Percentiles rank a stretch among this genome's conserved stretches.
These are phyloP conservation scores for mouse (Mus musculus) DNA, from an alignment of 2,113 vertebrate genomes.

Conservation along the genomic window GRCm39 chr16:96944001-96944500, in stretches of 20 bases:
- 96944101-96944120: neutral
- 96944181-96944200: fast-evolving
- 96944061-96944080: neutral
- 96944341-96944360: neutral
- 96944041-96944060: neutral
- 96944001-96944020: neutral
- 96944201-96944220: neutral
- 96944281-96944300: neutral
- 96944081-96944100: too few relatives aligned
- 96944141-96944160: fast-evolving
- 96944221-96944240: neutral
- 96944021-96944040: neutral
- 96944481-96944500: neutral
- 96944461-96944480: neutral
- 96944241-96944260: neutral
- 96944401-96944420: neutral
- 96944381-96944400: neutral
- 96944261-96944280: neutral
- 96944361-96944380: neutral
- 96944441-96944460: neutral
- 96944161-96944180: neutral
- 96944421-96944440: neutral
- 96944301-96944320: neutral
- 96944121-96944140: neutral
- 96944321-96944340: too few relatives aligned